Evolutionary conservation across 2,888 invertebrate species (phyloP).

Genomic region (Drosophila planitibia): DNA sequence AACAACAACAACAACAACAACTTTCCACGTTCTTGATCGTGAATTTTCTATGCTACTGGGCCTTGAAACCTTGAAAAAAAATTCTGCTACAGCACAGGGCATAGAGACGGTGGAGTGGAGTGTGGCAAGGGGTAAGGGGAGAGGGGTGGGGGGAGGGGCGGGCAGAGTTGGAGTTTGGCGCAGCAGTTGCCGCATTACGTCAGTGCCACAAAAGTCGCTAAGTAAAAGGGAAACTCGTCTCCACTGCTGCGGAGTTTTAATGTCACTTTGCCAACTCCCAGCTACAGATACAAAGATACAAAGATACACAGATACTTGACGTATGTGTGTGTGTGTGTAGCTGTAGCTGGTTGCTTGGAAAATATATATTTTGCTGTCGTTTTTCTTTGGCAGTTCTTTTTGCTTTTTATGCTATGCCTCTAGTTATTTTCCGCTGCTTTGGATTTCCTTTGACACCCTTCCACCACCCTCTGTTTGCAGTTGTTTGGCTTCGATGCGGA

Average conservation of each 20-base stretch:
- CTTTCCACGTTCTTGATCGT: slow-evolving; percentile 85
- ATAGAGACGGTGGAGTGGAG: slow-evolving; percentile 6
- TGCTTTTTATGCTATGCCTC: slow-evolving; percentile 24
- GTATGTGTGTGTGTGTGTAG: slow-evolving; percentile 7
- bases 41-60: slow-evolving; percentile 85
- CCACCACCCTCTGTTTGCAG: slow-evolving; percentile 7
- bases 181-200: slow-evolving; percentile 78
- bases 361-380: slow-evolving; percentile 56
- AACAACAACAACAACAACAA: slow-evolving; percentile 55
- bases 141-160: neutral
- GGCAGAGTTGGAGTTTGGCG: slow-evolving; percentile 49
- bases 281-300: slow-evolving; percentile 37
- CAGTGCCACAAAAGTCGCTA: slow-evolving; percentile 63
- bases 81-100: slow-evolving; percentile 47
- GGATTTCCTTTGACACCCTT: slow-evolving; percentile 38
- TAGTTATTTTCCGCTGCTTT: slow-evolving; percentile 67
- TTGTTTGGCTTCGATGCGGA: slow-evolving; percentile 63
- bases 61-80: slow-evolving; percentile 79
- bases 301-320: slow-evolving; percentile 27
- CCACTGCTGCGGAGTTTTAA: slow-evolving; percentile 51
- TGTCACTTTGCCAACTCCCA: slow-evolving; percentile 31
- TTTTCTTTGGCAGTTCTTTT: slow-evolving; percentile 55
- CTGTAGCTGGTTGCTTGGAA: slow-evolving; percentile 32
- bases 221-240: slow-evolving; percentile 79
- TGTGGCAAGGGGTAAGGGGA: neutral